phyloP scores from a whole-genome alignment of 2,888 invertebrate species.

The Mythimna loreyi region DNA sequence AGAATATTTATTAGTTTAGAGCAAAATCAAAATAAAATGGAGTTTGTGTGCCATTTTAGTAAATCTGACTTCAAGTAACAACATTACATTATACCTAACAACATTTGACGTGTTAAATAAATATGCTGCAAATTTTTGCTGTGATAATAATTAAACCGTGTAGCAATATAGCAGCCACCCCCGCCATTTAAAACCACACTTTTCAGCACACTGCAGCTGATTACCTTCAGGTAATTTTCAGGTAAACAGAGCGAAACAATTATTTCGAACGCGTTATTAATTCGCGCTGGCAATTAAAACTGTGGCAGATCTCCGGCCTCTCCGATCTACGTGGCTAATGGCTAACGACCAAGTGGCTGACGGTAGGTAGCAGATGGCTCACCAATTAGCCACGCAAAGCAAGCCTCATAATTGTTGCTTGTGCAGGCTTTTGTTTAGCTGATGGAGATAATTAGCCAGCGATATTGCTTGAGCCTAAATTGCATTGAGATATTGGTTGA shows the following conservation, averaged over 20 bases:
- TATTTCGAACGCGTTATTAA: conserved; percentile 60
- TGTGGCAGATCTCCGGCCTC: conserved; percentile 43
- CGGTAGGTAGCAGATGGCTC: conserved; percentile 48
- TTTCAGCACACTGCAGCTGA: conserved; percentile 27
- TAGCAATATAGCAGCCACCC: no score
- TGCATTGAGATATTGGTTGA: not conserved
- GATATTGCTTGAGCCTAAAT: conserved; percentile 1
- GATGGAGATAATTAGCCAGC: conserved; percentile 28
- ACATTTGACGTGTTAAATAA: no score
- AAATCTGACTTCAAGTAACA: no score
- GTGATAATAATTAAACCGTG: no score
- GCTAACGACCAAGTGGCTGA: conserved; percentile 54
- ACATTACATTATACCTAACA: no score
- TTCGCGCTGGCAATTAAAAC: conserved; percentile 62
- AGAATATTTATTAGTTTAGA: no score
- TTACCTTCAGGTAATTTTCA: conserved; percentile 47
- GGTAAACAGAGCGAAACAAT: conserved; percentile 59
- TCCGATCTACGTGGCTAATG: conserved; percentile 38
- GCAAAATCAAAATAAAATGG: no score
- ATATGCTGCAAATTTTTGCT: no score
- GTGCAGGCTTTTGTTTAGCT: conserved; percentile 39
- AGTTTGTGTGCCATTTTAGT: no score
- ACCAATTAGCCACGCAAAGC: conserved; percentile 58
- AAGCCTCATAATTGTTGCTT: conserved; percentile 58
- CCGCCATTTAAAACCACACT: not conserved